Percentiles rank a stretch among this genome's conserved stretches.
phyloP scores from a whole-genome alignment of 2,797 vertebrate species.

The Molossus molossus region DNA sequence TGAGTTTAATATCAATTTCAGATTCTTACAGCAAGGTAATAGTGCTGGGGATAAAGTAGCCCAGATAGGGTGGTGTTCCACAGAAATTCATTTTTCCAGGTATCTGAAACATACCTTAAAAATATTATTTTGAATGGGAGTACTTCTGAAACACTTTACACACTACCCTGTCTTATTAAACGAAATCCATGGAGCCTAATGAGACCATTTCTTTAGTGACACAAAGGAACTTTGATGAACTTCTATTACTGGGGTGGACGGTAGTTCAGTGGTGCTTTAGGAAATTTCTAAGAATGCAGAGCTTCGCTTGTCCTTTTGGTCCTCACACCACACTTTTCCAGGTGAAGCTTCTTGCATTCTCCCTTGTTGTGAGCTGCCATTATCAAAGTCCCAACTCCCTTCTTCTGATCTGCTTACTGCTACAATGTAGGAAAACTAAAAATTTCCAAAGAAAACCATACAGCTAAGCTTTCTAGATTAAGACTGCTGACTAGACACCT shows the following conservation, averaged over 20 bases:
- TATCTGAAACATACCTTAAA: slow-evolving; percentile 71
- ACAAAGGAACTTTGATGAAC: neutral
- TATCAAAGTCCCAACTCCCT: neutral
- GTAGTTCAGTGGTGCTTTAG: neutral
- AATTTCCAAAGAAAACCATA: slow-evolving; percentile 57
- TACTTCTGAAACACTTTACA: slow-evolving; percentile 60
- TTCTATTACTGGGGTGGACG: neutral
- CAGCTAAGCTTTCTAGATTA: slow-evolving; percentile 51
- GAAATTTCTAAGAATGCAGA: slow-evolving; percentile 3
- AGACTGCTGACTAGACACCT: slow-evolving; percentile 11
- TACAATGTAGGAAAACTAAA: slow-evolving; percentile 43
- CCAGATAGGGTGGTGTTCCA: neutral
- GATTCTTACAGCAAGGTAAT: slow-evolving; percentile 71
- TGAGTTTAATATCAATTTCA: slow-evolving; percentile 81
- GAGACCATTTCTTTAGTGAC: neutral
- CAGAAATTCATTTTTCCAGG: slow-evolving; percentile 70
- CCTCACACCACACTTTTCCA: neutral
- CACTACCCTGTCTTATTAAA: slow-evolving; percentile 53
- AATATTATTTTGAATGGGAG: slow-evolving; percentile 54
- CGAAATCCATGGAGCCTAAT: neutral
- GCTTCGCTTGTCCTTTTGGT: neutral
- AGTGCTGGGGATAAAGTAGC: slow-evolving; percentile 64
- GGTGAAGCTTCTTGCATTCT: slow-evolving; percentile 49
- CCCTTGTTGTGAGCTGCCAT: slow-evolving; percentile 9
- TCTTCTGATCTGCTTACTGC: slow-evolving; percentile 52